A percentile compares a stretch with the other conserved stretches of the same genome.
These are phyloP conservation scores for Molorchus minor DNA, from an alignment of 2,888 invertebrate species.

Conservation along the genomic window DNA sequence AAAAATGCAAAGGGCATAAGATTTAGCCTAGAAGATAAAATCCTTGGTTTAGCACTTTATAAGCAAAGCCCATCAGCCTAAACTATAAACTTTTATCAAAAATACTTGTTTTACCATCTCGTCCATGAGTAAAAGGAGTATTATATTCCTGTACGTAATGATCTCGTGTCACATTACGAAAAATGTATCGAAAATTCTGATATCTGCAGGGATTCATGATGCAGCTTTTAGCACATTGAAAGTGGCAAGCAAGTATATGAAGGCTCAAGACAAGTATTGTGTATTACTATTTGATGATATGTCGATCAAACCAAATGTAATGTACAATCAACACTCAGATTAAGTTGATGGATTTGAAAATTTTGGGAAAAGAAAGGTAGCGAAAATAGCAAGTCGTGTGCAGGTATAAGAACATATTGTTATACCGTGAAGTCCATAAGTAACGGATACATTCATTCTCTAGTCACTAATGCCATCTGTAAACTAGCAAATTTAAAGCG, in stretches of 20 bases:
- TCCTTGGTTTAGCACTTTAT: constrained; percentile 32
- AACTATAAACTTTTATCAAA: constrained; percentile 31
- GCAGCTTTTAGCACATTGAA: not conserved
- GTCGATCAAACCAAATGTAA: not conserved
- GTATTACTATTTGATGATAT: not conserved
- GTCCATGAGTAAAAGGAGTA: constrained; percentile 24
- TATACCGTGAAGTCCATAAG: no score
- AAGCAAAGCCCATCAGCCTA: constrained; percentile 32
- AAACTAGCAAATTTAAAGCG: no score
- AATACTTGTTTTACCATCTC: constrained; percentile 33
- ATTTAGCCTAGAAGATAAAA: constrained; percentile 33
- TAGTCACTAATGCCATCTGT: no score
- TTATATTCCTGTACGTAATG: no score
- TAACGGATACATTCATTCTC: no score
- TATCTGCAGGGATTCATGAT: not conserved
- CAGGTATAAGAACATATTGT: no score
- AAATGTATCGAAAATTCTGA: not conserved
- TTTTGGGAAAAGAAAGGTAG: not conserved
- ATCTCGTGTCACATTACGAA: no score
- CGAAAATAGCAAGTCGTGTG: not conserved
- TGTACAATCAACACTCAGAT: not conserved
- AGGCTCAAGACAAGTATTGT: not conserved
- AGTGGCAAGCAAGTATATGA: not conserved
- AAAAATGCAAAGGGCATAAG: constrained; percentile 24
- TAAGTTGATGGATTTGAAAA: constrained; percentile 5